Evolutionary conservation across 2,797 vertebrate species (phyloP), one percentile per base, ranked within the genome.

Genomic region (Tapera naevia): DNA sequence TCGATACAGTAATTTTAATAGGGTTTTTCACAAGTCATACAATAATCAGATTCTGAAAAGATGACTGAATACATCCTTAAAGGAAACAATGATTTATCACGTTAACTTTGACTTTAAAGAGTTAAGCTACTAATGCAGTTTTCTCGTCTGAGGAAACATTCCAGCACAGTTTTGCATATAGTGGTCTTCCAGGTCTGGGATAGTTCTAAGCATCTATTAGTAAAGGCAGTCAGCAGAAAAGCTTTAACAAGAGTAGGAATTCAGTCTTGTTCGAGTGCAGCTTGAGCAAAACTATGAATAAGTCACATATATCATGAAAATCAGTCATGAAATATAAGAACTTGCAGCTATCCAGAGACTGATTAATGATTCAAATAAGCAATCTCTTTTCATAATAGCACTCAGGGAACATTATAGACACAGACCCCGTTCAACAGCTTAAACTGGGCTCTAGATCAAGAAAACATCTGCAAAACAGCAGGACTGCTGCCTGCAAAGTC

Each of bases 371-470:
- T 97, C 97, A 96, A 97, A 97, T 95, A 96, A 95, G 96, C 93
- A 95, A 95, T 95, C 83, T 97, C 93, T 97, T 95, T 94, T 71
- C 86, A 93, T 95, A 96, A 95, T 93, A 94, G 91, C 96, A 96
- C 95, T 95, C 92, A 95, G 93, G 94, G 95, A 97, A 96, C 95
- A 96, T 97, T 96, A 96, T 48, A 94, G 94, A 94, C 90, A 97
- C 94, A 96, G 81, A 93, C 81, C 86, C 86, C 88, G 96, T 97
- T 96, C 95, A 97, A 78, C 83, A 95, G 94, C 91, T 95, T 96
- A 97, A 96, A 96, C 94, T 95, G 95, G 96, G 96, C 97, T 97
- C 91, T 97, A 97, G 95, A 97, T 97, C 97, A 97, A 96, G 93
- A 89, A 96, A 95, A 95, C 79, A 79, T 94, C 95, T 94, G 96